Evolutionary conservation across 2,113 vertebrate genomes (phyloP).

Genomic region (Xenus cinereus): DNA sequence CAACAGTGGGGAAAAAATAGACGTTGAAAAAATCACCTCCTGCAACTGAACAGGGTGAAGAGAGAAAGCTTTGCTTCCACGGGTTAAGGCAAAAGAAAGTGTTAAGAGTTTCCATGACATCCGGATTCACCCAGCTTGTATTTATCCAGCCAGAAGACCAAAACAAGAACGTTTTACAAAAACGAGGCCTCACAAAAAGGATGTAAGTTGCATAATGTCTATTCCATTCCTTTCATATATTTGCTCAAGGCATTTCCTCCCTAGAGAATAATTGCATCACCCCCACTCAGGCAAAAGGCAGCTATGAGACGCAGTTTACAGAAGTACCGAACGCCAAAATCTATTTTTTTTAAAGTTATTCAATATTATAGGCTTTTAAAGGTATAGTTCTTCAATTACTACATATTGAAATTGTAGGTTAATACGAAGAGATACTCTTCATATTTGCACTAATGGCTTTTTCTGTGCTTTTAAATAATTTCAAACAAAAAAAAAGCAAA

Average conservation of each 20-base stretch:
- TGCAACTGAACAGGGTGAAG: neutral
- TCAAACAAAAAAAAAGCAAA: neutral
- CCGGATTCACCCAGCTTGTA: neutral
- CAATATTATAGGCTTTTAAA: neutral
- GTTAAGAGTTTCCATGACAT: neutral
- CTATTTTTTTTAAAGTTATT: neutral
- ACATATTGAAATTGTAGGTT: neutral
- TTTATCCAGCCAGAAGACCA: slow-evolving; percentile 14
- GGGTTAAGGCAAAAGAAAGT: neutral
- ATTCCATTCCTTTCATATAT: slow-evolving; percentile 29
- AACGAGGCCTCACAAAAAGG: neutral
- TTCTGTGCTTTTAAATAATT: neutral
- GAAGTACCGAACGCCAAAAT: neutral
- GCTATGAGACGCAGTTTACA: slow-evolving; percentile 21
- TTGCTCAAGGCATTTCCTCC: slow-evolving; percentile 47
- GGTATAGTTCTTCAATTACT: neutral
- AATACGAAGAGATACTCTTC: neutral
- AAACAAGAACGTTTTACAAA: slow-evolving; percentile 4
- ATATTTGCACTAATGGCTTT: neutral
- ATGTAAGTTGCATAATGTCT: slow-evolving; percentile 32
- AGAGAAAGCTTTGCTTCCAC: neutral
- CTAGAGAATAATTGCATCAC: slow-evolving; percentile 56
- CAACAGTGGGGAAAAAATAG: neutral
- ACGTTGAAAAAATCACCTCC: neutral
- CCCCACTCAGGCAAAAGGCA: slow-evolving; percentile 27